Evolutionary conservation across 2,113 vertebrate species (phyloP).

Genomic region (Lampris megalopsis): DNA sequence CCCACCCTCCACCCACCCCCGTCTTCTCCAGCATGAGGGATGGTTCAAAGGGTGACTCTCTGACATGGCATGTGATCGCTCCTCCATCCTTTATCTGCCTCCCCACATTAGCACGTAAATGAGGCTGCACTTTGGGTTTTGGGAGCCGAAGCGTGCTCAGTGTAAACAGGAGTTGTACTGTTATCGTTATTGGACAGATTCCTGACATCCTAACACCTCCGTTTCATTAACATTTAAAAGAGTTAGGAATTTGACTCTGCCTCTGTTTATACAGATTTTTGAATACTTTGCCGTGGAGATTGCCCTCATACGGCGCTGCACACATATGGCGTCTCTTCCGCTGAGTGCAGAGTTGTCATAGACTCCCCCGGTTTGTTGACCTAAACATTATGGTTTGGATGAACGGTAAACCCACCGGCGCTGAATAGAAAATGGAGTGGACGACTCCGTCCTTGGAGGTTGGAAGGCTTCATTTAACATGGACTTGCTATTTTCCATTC

Average conservation of each 20-base stretch:
- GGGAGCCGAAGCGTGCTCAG: conserved; percentile 77
- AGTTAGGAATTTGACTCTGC: conserved; percentile 77
- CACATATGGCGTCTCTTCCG: conserved; percentile 51
- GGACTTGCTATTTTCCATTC: conserved; percentile 1
- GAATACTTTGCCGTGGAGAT: conserved; percentile 71
- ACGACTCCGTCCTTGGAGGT: no score
- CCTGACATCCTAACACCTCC: conserved; percentile 82
- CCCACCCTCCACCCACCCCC: neutral
- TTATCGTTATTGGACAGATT: conserved; percentile 87
- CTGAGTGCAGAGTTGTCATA: conserved; percentile 42
- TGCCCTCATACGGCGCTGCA: conserved; percentile 63
- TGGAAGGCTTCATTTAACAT: neutral
- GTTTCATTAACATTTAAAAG: conserved; percentile 81
- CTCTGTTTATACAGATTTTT: conserved; percentile 78
- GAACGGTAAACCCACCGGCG: conserved; percentile 24
- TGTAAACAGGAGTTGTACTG: conserved; percentile 82
- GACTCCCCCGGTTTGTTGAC: conserved; percentile 44
- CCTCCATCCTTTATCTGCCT: conserved; percentile 82
- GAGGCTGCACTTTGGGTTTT: conserved; percentile 83
- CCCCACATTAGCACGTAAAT: conserved; percentile 87
- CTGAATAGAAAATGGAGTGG: neutral
- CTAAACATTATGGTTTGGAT: neutral
- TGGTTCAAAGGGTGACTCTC: conserved; percentile 84
- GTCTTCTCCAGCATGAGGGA: conserved; percentile 75
- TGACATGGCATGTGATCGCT: conserved; percentile 84